phyloP scores from a whole-genome alignment of 2,797 vertebrate genomes.

The Aselliscus stoliczkanus region DNA sequence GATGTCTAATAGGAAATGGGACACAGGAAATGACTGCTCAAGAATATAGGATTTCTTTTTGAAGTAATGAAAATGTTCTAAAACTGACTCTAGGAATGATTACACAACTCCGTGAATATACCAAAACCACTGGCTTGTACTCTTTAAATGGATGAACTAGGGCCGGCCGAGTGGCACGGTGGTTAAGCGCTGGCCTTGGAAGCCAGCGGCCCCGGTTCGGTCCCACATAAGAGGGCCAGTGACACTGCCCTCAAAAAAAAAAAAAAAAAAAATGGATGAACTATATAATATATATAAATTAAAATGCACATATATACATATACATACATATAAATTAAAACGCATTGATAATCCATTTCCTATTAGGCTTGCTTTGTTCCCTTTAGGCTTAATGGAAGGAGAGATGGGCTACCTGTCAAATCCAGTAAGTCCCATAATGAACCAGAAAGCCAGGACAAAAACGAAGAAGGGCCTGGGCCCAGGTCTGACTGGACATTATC shows the following conservation, averaged over 20 bases:
- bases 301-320: neutral
- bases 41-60: neutral
- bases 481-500: neutral
- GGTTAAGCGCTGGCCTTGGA: too few relatives aligned
- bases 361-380: neutral
- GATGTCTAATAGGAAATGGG: neutral
- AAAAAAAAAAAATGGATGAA: neutral
- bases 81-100: neutral
- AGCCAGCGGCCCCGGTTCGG: too few relatives aligned
- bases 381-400: neutral
- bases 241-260: too few relatives aligned
- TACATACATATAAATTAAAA: neutral
- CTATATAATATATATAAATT: neutral
- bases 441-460: neutral
- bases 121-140: neutral
- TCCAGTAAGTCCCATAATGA: neutral
- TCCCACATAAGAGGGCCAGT: too few relatives aligned
- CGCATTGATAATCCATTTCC: neutral
- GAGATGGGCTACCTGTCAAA: neutral
- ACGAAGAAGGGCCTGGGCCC: neutral
- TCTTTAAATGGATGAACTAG: neutral
- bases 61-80: neutral
- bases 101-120: neutral
- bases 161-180: too few relatives aligned
- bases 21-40: neutral